phyloP scores from a whole-genome alignment of 2,888 invertebrate species.

The Heterodera filipjevi region DNA sequence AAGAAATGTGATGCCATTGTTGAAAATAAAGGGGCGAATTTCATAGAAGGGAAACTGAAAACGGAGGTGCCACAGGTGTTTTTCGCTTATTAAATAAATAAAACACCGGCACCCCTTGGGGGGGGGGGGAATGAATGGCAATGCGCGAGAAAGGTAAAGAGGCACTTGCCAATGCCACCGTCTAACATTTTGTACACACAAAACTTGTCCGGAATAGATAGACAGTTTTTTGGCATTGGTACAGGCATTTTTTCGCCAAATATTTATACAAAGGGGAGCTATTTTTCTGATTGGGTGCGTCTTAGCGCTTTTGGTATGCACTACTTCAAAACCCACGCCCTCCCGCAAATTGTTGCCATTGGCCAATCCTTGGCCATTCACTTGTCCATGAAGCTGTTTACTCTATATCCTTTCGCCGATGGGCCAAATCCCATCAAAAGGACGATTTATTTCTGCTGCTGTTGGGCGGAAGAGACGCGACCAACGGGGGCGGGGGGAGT shows the following conservation, averaged over 20 bases:
- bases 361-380: neutral
- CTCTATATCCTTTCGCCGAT: neutral
- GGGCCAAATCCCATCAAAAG: neutral
- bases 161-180: neutral
- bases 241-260: too few species aligned
- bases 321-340: neutral
- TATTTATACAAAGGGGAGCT: too few species aligned
- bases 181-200: too few species aligned
- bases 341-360: neutral
- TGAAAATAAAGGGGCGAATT: too few species aligned
- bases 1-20: too few species aligned
- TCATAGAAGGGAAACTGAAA: too few species aligned
- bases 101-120: neutral
- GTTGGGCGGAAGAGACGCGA: neutral
- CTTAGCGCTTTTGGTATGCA: neutral
- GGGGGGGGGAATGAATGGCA: too few species aligned
- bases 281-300: neutral
- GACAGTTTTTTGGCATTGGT: too few species aligned
- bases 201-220: too few species aligned
- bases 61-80: neutral
- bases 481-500: neutral
- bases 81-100: neutral
- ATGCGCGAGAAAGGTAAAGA: neutral
- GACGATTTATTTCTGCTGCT: constrained; percentile 1
- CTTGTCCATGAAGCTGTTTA: neutral